A percentile compares a stretch with the other conserved stretches of the same genome.
phyloP scores from a whole-genome alignment of 2,888 invertebrate genomes.

The Epinotia ramella region DNA sequence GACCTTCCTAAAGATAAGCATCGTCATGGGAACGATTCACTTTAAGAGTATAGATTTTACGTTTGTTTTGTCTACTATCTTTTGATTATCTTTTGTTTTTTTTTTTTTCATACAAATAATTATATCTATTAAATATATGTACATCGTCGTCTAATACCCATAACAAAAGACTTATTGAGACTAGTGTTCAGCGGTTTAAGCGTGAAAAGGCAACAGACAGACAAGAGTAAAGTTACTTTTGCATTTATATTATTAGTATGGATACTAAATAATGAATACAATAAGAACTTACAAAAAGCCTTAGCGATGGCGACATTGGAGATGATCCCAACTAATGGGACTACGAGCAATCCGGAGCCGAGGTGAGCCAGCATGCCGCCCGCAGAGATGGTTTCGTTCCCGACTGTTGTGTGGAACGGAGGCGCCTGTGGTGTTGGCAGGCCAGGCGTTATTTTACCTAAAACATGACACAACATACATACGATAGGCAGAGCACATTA shows the following conservation, averaged over 20 bases:
- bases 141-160: too few species aligned
- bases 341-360: constrained; percentile 88
- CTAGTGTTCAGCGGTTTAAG: too few species aligned
- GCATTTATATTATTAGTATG: too few species aligned
- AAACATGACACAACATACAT: constrained; percentile 43
- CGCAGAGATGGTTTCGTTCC: constrained; percentile 81
- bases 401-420: constrained; percentile 76
- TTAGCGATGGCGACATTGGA: constrained; percentile 94
- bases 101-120: not conserved
- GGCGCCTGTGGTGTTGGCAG: constrained; percentile 84
- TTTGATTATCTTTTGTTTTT: not conserved
- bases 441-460: constrained; percentile 87
- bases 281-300: constrained; percentile 88
- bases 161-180: too few species aligned
- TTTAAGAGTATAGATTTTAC: too few species aligned
- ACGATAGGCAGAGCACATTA: too few species aligned
- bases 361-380: constrained; percentile 86
- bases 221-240: too few species aligned
- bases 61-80: not conserved
- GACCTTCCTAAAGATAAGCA: not conserved
- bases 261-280: constrained; percentile 48
- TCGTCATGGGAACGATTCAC: not conserved
- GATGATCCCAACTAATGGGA: constrained; percentile 90
- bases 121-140: too few species aligned
- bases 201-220: too few species aligned